Conservation (phyloP, 2,888 invertebrate genomes). For the Leptogaster cylindrica region DNA sequence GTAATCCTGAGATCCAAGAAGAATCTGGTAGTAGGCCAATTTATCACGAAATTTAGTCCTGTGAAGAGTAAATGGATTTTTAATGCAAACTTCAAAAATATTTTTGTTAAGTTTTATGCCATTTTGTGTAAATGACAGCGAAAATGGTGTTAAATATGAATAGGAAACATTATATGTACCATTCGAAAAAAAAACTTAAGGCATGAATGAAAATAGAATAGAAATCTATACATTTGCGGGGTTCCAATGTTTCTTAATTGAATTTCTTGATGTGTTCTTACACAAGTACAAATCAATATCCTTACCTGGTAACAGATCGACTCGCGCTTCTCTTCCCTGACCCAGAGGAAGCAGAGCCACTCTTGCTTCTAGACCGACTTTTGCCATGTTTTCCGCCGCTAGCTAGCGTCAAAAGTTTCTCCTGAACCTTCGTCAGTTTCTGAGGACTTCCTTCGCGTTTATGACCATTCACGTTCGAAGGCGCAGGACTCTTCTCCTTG, state of each 20-base stretch:
- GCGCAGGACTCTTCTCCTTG: neutral
- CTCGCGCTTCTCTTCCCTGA: constrained; percentile 42
- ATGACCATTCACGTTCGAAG: constrained; percentile 53
- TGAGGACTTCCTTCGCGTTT: constrained; percentile 49
- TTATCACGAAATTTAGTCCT: constrained; percentile 24
- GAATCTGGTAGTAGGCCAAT: constrained; percentile 15
- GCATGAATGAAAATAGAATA: too few species aligned
- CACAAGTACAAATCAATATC: too few species aligned
- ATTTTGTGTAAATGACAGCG: too few species aligned
- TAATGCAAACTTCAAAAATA: constrained; percentile 14
- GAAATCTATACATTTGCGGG: too few species aligned
- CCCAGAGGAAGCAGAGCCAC: constrained; percentile 44
- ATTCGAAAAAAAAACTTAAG: neutral
- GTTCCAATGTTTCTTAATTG: too few species aligned
- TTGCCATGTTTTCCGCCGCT: constrained; percentile 59
- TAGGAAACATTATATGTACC: neutral
- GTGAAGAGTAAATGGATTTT: constrained; percentile 24
- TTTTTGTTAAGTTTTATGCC: neutral
- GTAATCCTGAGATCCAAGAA: constrained; percentile 21
- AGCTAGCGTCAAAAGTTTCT: constrained; percentile 69
- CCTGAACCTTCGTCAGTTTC: constrained; percentile 66
- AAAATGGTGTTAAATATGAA: neutral
- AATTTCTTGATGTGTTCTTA: too few species aligned
- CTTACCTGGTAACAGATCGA: constrained; percentile 46
- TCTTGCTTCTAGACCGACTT: constrained; percentile 45